Conservation (phyloP, 2,888 invertebrate species). For the Volucella inflata region DNA sequence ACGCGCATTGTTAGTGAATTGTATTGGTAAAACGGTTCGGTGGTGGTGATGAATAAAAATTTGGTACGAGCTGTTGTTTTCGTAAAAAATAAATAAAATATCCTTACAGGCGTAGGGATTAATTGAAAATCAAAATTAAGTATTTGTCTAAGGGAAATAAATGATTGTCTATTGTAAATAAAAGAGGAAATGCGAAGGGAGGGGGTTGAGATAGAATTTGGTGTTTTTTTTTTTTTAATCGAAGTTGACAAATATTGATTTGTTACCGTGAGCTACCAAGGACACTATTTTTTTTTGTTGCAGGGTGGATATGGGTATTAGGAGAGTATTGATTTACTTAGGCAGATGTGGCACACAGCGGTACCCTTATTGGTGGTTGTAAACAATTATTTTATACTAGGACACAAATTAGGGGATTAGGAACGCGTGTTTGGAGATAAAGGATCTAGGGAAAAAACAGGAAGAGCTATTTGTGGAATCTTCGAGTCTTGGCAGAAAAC, state of each 20-base stretch:
- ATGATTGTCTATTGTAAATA: constrained; percentile 53
- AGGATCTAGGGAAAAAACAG: constrained; percentile 13
- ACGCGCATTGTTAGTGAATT: constrained; percentile 12
- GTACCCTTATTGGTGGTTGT: constrained; percentile 27
- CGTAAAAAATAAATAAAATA: constrained; percentile 55
- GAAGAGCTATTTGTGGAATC: background rate
- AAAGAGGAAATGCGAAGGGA: constrained; percentile 1
- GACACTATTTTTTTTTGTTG: constrained; percentile 5
- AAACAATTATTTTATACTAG: constrained; percentile 32
- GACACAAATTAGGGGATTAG: background rate
- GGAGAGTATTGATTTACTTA: constrained; percentile 29
- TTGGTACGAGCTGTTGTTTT: constrained; percentile 46
- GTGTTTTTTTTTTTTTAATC: constrained; percentile 5
- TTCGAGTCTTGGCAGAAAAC: too few species aligned
- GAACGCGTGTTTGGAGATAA: background rate
- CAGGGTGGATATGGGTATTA: constrained; percentile 27
- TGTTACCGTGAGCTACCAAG: constrained; percentile 29
- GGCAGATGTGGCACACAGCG: constrained; percentile 52
- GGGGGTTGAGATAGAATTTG: constrained; percentile 4
- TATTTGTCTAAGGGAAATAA: constrained; percentile 71
- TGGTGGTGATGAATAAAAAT: background rate
- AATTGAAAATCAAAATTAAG: constrained; percentile 74
- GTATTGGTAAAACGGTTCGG: background rate
- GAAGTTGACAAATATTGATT: constrained; percentile 63
- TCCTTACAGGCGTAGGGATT: constrained; percentile 52